phyloP scores from a whole-genome alignment of 2,113 vertebrate species.

The Sturnus vulgaris region DNA sequence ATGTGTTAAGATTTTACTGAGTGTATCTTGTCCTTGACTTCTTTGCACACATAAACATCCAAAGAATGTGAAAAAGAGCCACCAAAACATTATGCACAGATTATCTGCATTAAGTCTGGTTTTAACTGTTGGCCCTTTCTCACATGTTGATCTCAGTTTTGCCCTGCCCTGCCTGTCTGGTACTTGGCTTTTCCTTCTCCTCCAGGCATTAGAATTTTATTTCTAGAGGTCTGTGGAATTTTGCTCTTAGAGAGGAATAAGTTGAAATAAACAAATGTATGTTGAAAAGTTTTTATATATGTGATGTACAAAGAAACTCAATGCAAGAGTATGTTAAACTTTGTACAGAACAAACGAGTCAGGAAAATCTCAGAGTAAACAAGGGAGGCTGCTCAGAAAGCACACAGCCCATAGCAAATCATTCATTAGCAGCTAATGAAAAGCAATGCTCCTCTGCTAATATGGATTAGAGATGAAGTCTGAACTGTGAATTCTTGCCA shows the following conservation, averaged over 20 bases:
- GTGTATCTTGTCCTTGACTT: background rate
- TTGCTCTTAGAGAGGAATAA: background rate
- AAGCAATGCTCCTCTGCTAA: background rate
- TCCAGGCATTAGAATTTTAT: background rate
- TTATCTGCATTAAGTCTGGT: background rate
- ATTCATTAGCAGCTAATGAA: constrained; percentile 8
- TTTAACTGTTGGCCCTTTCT: background rate
- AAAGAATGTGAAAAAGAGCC: background rate
- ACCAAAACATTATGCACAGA: background rate
- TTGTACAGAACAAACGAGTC: background rate
- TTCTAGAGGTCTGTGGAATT: background rate
- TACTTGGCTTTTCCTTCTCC: background rate
- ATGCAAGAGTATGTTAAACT: background rate
- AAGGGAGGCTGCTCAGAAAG: background rate
- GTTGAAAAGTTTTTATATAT: background rate
- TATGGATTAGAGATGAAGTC: background rate
- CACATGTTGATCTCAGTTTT: background rate
- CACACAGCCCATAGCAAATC: background rate
- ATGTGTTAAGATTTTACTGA: background rate
- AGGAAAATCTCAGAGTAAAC: background rate
- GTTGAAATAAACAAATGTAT: background rate
- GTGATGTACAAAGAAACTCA: background rate
- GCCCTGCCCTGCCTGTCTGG: background rate
- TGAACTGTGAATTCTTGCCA: background rate
- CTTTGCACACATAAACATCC: background rate